Evolutionary conservation across 2,797 vertebrate species (phyloP), one percentile per base, ranked within the genome.

Genomic region (Sylvia borin): DNA sequence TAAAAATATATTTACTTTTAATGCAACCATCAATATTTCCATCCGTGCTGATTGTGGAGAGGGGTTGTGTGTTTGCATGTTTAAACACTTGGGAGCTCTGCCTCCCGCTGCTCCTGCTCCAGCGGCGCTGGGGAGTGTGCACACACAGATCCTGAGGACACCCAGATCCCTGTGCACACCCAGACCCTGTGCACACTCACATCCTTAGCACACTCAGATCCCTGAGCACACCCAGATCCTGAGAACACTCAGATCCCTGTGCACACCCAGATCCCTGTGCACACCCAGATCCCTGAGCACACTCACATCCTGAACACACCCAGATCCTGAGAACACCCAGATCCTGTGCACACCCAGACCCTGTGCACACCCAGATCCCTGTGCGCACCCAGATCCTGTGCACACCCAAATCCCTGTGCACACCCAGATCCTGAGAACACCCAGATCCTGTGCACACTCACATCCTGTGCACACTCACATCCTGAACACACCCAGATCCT

Each of bases 1-100:
- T 96, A 96, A 96, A 97, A 97, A 92, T 93, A 93, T 96, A 96
- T 97, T 97, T 97, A 92, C 95, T 94, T 95, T 85, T 82, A 96
- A 93, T 91, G 91, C 91, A 90, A 47, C 90, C 94, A 87, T 97
- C 93, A 94, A 96, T 96, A 95, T 95, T 96, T 95, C 95, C 81
- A 85, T 90, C 90, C 57, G 4, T 38, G 72, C 90, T 92, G 97
- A 94, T 92, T 95, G 96, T 75, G 77, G 72, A 95, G 85, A 95
- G 92, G 85, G 74, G 84, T 61, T 91, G 57, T 58, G 90, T 78
- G 80, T 85, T 92, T 84, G 91, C 92, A 84, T 85, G 68, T 62
- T 90, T 68, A 83, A 96, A 68, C 85, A 80, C 61, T 81, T 6
- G 27, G 25, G 51, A 62, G 71, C 85, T 83, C 62, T 66, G 67